Base-by-base conservation (phyloP, 2,113 vertebrate genomes). In the Aptenodytes patagonicus region DNA sequence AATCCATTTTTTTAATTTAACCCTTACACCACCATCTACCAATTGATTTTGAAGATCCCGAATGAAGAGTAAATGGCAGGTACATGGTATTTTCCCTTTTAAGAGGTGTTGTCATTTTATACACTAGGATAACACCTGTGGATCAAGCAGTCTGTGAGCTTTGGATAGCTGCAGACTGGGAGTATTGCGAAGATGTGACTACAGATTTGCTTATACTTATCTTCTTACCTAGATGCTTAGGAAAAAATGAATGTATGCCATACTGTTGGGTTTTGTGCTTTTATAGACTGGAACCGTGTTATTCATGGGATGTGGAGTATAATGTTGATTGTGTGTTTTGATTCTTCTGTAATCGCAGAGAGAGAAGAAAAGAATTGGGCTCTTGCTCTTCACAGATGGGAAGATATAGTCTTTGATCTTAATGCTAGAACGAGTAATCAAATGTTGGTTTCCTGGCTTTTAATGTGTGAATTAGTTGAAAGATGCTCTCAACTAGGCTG, bases 321-420 rank as follows among this genome's bases (percentile, higher is more conserved):
- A 93, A 76, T 0, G 1, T 19, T 76, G 40, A 94, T 83, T 76
- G n/a, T n/a, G 13, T 76, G 55, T 73, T 88, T 66, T 4, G 3
- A 82, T 78, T 84, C 76, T 72, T 92, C 77, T 58, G 65, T 54
- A 83, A 84, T 62, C 21, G 34, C n/a, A 81, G 40, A 89, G 29
- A 54, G 40, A 92, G 40, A 10, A 95, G 55, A 82, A 95, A 91
- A 69, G 84, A 81, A 96, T 17, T 60, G 38, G 62, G 61, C 49
- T 91, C 61, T 57, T 81, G 44, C 69, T 87, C 61, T 85, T 92
- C 83, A 86, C 76, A 80, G 80, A 66, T 87, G 70, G 70, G n/a
- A 91, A 91, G 87, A 87, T 69, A 72, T 2, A 29, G 87, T 86
- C 90, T 96, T 96, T 90, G 85, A 90, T 96, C 71, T 72, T 89